Conservation (phyloP, 1,140 invertebrate genomes). For the Belonocnema kinseyi region DNA sequence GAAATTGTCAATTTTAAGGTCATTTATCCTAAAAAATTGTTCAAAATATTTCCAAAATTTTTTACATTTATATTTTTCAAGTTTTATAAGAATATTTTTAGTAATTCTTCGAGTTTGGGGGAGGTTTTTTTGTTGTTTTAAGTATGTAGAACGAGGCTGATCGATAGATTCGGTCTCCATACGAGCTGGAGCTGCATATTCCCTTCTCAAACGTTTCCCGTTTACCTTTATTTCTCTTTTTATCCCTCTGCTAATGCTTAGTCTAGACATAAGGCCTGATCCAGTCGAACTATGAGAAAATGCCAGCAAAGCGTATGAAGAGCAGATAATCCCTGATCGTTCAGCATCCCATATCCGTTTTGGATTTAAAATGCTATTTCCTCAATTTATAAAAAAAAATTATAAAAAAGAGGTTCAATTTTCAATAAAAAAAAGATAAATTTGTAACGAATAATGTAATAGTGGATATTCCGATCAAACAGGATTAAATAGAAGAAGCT, state of each 20-base stretch:
- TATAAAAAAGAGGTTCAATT: too few relatives aligned
- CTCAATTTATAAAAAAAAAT: not conserved
- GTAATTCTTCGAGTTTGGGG: too few relatives aligned
- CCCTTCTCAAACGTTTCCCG: slow-evolving; percentile 12
- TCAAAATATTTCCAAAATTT: too few relatives aligned
- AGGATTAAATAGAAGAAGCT: too few relatives aligned
- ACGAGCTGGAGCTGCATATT: not conserved
- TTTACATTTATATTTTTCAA: too few relatives aligned
- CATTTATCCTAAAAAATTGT: too few relatives aligned
- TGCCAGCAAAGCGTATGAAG: slow-evolving; percentile 4
- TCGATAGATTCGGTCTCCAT: slow-evolving; percentile 5
- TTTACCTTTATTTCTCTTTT: not conserved
- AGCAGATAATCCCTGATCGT: slow-evolving; percentile 9
- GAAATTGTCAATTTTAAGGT: too few relatives aligned
- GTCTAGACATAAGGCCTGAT: slow-evolving; percentile 28
- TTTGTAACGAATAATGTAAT: too few relatives aligned
- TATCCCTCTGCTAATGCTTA: slow-evolving; percentile 20
- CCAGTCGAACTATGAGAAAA: slow-evolving; percentile 17
- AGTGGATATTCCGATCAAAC: too few relatives aligned
- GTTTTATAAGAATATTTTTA: too few relatives aligned
- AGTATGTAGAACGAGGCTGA: not conserved
- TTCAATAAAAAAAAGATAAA: too few relatives aligned
- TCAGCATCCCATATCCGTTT: not conserved
- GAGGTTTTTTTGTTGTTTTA: not conserved
- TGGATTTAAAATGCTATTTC: not conserved